Conservation (phyloP, 2,113 vertebrate species). For the Malurus melanocephalus region DNA sequence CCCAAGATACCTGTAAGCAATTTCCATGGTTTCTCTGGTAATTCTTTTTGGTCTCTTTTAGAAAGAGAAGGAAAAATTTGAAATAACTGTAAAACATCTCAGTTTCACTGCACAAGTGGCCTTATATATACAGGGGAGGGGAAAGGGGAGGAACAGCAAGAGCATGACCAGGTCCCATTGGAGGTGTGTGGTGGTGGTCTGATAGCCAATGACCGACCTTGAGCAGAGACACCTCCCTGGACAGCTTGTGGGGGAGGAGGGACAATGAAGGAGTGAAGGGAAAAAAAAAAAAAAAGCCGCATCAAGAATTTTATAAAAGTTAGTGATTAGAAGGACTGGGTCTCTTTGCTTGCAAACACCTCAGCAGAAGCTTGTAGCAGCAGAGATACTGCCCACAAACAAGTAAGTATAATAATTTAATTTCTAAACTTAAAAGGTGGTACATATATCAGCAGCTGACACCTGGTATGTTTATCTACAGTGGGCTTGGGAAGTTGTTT, state of each 20-base stretch:
- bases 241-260: neutral
- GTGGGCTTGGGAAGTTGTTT: neutral
- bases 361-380: neutral
- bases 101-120: neutral
- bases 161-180: neutral
- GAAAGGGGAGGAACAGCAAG: neutral
- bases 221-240: conserved; percentile 19
- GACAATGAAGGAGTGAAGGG: neutral
- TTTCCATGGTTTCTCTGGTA: neutral
- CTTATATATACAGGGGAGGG: neutral
- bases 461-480: neutral
- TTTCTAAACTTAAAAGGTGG: neutral
- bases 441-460: neutral
- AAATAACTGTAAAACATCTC: neutral
- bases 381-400: neutral
- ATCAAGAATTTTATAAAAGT: conserved; percentile 63
- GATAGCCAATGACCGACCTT: conserved; percentile 41
- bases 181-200: neutral
- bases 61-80: neutral
- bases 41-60: neutral
- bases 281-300: neutral
- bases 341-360: conserved; percentile 30
- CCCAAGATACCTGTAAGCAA: neutral
- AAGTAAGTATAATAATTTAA: conserved; percentile 22
- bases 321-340: neutral